Evolutionary conservation across 2,797 vertebrate genomes (phyloP).

Genomic region (Oreochromis mossambicus): DNA sequence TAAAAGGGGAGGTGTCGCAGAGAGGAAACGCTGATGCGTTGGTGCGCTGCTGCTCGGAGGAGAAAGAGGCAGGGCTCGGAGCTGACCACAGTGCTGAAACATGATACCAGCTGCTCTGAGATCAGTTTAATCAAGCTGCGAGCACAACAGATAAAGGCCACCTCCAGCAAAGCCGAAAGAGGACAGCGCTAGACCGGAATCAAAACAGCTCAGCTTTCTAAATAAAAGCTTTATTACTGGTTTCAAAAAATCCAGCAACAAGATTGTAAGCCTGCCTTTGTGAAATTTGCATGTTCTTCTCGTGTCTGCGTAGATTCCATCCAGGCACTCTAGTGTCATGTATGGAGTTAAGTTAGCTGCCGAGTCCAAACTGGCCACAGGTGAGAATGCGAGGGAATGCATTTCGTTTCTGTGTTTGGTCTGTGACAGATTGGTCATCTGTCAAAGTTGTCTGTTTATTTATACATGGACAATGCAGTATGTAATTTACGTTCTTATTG

Average conservation of each 20-base stretch:
- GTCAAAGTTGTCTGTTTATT: not conserved
- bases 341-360: not conserved
- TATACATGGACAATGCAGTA: rapidly evolving
- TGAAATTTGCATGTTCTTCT: not conserved
- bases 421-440: not conserved
- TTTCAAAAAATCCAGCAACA: not conserved
- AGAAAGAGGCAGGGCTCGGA: conserved; percentile 13
- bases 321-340: not conserved
- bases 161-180: conserved; percentile 27
- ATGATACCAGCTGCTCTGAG: conserved; percentile 24
- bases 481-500: not conserved
- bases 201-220: not conserved
- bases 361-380: rapidly evolving
- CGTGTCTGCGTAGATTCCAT: not conserved
- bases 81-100: conserved; percentile 58
- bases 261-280: not conserved
- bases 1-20: conserved; percentile 41
- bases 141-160: conserved; percentile 23
- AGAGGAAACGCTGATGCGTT: conserved; percentile 6
- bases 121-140: conserved; percentile 8
- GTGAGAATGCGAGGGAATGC: not conserved
- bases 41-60: not conserved
- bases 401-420: not conserved
- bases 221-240: conserved; percentile 12
- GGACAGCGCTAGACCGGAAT: conserved; percentile 9